phyloP scores from a whole-genome alignment of 2,113 vertebrate species.

The Sitta europaea region DNA sequence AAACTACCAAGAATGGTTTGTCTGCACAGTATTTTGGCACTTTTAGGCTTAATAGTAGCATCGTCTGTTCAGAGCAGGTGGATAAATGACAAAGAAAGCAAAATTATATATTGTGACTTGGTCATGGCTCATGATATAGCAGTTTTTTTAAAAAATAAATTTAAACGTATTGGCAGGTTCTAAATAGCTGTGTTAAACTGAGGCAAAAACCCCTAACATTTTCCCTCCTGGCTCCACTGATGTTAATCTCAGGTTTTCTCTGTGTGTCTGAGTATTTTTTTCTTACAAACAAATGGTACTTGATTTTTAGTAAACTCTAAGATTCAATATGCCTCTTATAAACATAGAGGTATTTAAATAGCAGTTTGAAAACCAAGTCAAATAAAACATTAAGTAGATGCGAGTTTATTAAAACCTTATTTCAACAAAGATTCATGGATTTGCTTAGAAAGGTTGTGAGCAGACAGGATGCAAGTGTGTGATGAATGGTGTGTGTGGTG shows the following conservation, averaged over 20 bases:
- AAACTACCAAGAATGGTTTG: not conserved
- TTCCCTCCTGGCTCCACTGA: not conserved
- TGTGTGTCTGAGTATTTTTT: not conserved
- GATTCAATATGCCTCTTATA: not conserved
- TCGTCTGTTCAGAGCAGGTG: not conserved
- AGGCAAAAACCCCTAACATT: not conserved
- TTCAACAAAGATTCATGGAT: not conserved
- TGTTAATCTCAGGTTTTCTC: not conserved
- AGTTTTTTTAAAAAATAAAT: not conserved
- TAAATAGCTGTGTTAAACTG: not conserved
- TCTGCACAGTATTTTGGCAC: not conserved
- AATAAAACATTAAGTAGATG: not conserved
- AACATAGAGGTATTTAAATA: not conserved
- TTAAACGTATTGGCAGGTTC: not conserved
- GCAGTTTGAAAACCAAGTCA: not conserved
- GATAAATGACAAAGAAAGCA: not conserved
- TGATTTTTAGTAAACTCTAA: not conserved
- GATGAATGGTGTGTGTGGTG: rapidly evolving
- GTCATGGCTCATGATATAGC: not conserved
- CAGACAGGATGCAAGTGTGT: not conserved
- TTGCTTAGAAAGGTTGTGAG: not conserved
- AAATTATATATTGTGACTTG: not conserved
- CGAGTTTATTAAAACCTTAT: not conserved
- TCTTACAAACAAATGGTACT: not conserved
- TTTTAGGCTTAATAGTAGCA: not conserved